Evolutionary conservation across 2,888 invertebrate genomes (phyloP).

Genomic region (Agrochola circellaris): DNA sequence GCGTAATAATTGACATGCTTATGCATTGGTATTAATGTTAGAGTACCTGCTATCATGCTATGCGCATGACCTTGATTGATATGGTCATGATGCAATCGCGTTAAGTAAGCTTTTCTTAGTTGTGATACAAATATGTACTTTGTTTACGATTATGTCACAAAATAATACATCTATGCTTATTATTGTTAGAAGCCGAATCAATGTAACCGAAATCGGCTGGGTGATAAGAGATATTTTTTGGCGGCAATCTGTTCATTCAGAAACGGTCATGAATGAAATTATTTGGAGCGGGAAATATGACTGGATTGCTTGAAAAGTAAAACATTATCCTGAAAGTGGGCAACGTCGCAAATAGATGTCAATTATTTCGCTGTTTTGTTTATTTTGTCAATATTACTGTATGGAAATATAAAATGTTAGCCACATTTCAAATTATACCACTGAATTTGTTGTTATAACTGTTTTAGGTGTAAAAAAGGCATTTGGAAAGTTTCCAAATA

Average conservation of each 20-base stretch:
- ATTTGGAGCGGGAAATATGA: constrained; percentile 37
- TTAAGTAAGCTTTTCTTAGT: constrained; percentile 51
- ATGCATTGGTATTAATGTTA: constrained; percentile 10
- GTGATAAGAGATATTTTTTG: constrained; percentile 18
- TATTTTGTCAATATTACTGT: too few species aligned
- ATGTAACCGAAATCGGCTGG: not conserved
- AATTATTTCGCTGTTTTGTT: too few species aligned
- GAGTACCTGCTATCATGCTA: constrained; percentile 39
- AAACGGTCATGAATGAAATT: not conserved
- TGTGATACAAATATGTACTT: not conserved
- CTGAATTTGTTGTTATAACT: too few species aligned
- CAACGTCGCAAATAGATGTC: too few species aligned
- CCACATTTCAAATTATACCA: too few species aligned
- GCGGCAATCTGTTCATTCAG: constrained; percentile 36
- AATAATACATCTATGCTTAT: not conserved
- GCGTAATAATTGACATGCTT: constrained; percentile 40
- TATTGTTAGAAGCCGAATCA: not conserved
- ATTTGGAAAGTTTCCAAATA: too few species aligned
- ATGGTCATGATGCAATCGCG: constrained; percentile 43
- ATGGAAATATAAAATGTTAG: too few species aligned
- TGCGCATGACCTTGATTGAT: constrained; percentile 51
- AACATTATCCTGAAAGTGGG: too few species aligned
- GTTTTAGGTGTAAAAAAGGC: too few species aligned
- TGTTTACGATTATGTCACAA: constrained; percentile 33
- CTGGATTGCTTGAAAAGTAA: not conserved